phyloP scores from a whole-genome alignment of 2,797 vertebrate species.

The Sebastes steindachneri region DNA sequence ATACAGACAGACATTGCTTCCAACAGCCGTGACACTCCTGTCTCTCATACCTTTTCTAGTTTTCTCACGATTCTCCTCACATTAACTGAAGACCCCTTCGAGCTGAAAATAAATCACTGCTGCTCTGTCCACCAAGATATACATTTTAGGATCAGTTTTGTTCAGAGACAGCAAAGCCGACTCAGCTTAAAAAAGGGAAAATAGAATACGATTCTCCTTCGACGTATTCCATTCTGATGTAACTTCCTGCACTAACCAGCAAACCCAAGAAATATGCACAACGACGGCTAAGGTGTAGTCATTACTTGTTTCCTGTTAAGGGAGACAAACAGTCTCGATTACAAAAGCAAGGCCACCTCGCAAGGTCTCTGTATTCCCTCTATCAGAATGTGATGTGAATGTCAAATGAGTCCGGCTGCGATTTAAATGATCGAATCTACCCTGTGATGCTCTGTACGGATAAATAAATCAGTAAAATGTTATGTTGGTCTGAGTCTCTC shows the following conservation, averaged over 20 bases:
- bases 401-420: neutral
- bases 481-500: slow-evolving; percentile 2
- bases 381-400: slow-evolving; percentile 30
- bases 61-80: slow-evolving; percentile 6
- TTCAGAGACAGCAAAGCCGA: neutral
- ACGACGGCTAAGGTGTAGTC: neutral
- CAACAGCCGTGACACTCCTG: neutral
- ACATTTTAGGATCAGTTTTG: neutral
- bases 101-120: slow-evolving; percentile 10
- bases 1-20: neutral
- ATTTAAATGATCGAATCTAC: neutral
- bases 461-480: slow-evolving; percentile 41
- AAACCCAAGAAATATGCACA: neutral
- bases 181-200: neutral
- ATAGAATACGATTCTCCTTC: neutral
- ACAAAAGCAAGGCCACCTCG: slow-evolving; percentile 21
- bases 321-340: slow-evolving; percentile 7
- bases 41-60: neutral
- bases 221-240: neutral
- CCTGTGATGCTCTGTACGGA: neutral
- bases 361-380: slow-evolving; percentile 8
- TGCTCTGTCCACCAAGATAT: slow-evolving; percentile 5
- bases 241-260: neutral
- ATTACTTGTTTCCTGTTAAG: slow-evolving; percentile 8
- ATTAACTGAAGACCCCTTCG: neutral